These are phyloP conservation scores for Quiscalus mexicanus DNA, from an alignment of 2,113 vertebrate genomes.

Conservation along the genomic window DNA sequence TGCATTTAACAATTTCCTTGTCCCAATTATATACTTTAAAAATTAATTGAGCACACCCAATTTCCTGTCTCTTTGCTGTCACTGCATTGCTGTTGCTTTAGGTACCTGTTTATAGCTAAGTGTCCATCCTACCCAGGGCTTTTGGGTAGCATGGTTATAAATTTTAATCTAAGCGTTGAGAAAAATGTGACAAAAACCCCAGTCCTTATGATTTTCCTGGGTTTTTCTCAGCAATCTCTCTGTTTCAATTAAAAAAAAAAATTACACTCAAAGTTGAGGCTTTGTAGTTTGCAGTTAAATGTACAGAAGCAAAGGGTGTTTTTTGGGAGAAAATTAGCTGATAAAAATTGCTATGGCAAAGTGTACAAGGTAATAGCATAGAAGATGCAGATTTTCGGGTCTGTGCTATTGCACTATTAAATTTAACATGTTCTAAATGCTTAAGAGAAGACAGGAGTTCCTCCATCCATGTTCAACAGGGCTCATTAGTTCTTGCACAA, in stretches of 20 bases:
- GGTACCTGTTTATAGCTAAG: neutral
- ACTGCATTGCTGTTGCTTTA: neutral
- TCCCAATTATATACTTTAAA: conserved; percentile 12
- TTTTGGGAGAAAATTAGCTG: neutral
- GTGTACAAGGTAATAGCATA: neutral
- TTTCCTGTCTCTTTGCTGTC: neutral
- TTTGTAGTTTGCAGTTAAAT: neutral
- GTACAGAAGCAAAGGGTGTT: neutral
- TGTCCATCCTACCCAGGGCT: neutral
- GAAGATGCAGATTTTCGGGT: neutral
- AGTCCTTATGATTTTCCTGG: neutral
- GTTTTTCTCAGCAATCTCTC: neutral
- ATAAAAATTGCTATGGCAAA: neutral
- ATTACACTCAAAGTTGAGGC: neutral
- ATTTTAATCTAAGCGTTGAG: neutral
- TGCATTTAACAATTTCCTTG: neutral
- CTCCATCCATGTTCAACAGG: neutral
- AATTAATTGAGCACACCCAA: conserved; percentile 10
- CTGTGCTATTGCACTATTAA: neutral
- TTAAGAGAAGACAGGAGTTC: neutral
- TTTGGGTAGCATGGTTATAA: neutral
- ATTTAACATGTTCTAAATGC: neutral
- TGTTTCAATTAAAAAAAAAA: neutral
- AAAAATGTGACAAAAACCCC: neutral
- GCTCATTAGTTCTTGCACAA: neutral